Evolutionary conservation across 2,797 vertebrate species (phyloP).

Genomic region (Discoglossus pictus): DNA sequence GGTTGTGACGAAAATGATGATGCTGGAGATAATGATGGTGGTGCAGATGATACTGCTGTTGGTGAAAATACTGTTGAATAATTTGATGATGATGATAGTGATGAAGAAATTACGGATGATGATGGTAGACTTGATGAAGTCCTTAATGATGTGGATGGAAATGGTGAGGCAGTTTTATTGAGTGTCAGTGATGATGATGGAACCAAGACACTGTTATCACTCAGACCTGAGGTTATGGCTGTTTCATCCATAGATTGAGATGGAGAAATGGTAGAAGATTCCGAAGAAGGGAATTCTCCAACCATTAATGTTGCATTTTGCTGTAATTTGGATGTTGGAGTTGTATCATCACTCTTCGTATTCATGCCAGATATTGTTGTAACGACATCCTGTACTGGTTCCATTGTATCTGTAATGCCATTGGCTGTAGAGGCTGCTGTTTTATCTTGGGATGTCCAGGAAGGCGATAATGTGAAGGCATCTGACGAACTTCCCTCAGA

Average conservation of each 20-base stretch:
- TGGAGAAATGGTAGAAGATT: constrained; percentile 66
- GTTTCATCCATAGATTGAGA: constrained; percentile 63
- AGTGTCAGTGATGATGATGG: constrained; percentile 51
- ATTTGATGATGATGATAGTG: too few relatives aligned
- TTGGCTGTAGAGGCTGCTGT: constrained; percentile 71
- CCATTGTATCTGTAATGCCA: constrained; percentile 52
- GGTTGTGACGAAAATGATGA: too few relatives aligned
- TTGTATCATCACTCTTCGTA: constrained; percentile 70
- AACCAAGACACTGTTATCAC: constrained; percentile 64
- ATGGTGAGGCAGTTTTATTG: constrained; percentile 52
- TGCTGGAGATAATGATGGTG: too few relatives aligned
- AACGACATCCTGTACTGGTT: constrained; percentile 61
- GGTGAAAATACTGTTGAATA: too few relatives aligned
- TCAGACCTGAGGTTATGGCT: constrained; percentile 83
- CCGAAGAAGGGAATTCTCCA: constrained; percentile 73
- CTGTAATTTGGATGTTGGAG: constrained; percentile 69
- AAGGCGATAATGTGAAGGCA: constrained; percentile 71
- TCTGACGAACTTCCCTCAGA: constrained; percentile 63
- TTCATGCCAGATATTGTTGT: constrained; percentile 63
- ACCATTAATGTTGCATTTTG: constrained; percentile 74
- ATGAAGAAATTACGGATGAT: too few relatives aligned
- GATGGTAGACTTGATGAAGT: too few relatives aligned
- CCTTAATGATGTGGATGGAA: too few relatives aligned
- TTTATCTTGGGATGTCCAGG: constrained; percentile 73
- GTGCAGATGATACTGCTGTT: too few relatives aligned